Evolutionary conservation across 2,797 vertebrate genomes (phyloP).

Genomic region (Tragopan temminckii): DNA sequence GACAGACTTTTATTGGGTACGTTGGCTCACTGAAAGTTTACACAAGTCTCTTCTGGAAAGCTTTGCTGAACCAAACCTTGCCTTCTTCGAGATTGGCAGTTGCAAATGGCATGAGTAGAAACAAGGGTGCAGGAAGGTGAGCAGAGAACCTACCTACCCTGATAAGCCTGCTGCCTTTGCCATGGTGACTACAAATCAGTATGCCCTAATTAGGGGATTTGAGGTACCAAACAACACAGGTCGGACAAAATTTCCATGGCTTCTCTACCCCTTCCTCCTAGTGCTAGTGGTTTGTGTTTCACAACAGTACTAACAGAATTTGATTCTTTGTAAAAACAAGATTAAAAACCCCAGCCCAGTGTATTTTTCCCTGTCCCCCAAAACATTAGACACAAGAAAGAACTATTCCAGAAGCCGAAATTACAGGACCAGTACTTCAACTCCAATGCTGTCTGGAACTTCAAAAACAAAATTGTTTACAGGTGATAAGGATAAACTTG

Average conservation of each 20-base stretch:
- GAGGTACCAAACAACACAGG: neutral
- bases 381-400: neutral
- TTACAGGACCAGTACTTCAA: neutral
- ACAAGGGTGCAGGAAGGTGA: neutral
- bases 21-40: neutral
- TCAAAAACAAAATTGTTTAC: neutral
- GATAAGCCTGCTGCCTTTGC: neutral
- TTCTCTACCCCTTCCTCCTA: neutral
- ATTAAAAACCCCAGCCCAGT: neutral
- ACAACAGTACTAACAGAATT: neutral
- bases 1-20: neutral
- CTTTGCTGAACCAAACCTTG: neutral
- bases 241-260: neutral
- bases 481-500: neutral
- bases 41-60: neutral
- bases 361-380: neutral
- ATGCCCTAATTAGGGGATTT: no score
- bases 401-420: neutral
- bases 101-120: neutral
- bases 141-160: fast-evolving
- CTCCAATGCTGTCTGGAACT: neutral
- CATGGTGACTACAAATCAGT: neutral
- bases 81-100: fast-evolving
- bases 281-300: neutral
- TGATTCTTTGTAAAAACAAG: neutral